Conservation (phyloP, 2,888 invertebrate species). For the Calameuta filiformis region DNA sequence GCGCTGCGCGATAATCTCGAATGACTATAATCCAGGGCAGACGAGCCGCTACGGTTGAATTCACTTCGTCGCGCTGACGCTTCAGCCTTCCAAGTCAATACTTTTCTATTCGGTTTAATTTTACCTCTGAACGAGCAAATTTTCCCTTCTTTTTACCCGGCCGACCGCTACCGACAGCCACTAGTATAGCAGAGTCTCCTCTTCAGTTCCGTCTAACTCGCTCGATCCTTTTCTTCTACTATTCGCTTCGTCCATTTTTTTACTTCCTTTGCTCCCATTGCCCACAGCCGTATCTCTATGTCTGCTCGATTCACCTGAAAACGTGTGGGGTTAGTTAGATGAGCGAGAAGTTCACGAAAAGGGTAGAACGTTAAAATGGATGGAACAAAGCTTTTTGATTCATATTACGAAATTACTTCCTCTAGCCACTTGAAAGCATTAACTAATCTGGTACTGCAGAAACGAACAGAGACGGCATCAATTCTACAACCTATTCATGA, state of each 20-base stretch:
- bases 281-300: not conserved
- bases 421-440: not conserved
- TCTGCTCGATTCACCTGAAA: not conserved
- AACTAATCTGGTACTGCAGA: not conserved
- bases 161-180: constrained; percentile 16
- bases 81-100: constrained; percentile 32
- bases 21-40: not conserved
- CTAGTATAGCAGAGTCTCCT: not conserved
- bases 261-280: not conserved
- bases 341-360: not conserved
- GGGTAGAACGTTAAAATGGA: not conserved
- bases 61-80: constrained; percentile 27
- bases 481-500: not conserved
- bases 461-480: not conserved
- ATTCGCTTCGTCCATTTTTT: not conserved
- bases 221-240: not conserved
- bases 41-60: constrained; percentile 6
- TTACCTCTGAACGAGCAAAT: constrained; percentile 28
- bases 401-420: not conserved
- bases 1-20: not conserved
- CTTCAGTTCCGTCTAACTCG: not conserved
- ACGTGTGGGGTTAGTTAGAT: not conserved
- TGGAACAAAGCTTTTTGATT: not conserved
- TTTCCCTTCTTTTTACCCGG: constrained; percentile 21
- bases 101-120: constrained; percentile 39